Conservation (phyloP, 2,113 vertebrate genomes). For the Chunga burmeisteri region DNA sequence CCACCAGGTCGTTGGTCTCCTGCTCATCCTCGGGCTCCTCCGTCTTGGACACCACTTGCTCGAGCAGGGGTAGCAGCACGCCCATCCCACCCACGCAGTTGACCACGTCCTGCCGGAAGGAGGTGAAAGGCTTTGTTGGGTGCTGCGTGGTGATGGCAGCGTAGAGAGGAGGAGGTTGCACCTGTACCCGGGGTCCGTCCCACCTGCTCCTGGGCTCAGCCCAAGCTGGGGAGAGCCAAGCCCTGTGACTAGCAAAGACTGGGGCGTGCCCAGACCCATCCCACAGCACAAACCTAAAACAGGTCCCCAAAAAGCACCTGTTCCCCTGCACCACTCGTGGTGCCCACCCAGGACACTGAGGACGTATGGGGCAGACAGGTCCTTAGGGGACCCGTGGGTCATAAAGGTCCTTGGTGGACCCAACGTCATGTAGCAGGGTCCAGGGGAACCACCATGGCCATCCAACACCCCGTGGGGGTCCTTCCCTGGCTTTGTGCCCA, state of each 20-base stretch:
- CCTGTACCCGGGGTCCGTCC: accelerated
- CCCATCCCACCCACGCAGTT: conserved; percentile 92
- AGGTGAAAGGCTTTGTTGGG: not conserved
- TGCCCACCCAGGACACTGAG: accelerated
- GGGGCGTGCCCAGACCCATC: not conserved
- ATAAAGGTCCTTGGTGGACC: not conserved
- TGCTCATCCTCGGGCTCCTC: conserved; percentile 77
- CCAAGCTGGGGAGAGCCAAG: not conserved
- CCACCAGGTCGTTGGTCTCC: conserved; percentile 87
- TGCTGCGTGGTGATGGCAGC: accelerated
- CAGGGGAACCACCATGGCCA: not conserved
- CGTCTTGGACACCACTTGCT: conserved; percentile 81
- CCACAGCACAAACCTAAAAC: not conserved
- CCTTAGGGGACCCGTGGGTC: not conserved
- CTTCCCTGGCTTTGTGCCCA: not conserved
- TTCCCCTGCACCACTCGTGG: not conserved
- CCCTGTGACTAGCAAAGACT: not conserved
- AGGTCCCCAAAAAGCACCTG: not conserved
- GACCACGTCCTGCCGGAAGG: conserved; percentile 83
- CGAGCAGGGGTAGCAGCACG: conserved; percentile 86
- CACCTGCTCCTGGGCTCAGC: not conserved
- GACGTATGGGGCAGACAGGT: not conserved
- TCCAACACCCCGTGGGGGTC: not conserved
- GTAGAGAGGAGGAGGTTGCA: not conserved
- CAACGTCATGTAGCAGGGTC: accelerated